Evolutionary conservation across 2,113 vertebrate species (phyloP).

Genomic region (Aplodontia rufa): DNA sequence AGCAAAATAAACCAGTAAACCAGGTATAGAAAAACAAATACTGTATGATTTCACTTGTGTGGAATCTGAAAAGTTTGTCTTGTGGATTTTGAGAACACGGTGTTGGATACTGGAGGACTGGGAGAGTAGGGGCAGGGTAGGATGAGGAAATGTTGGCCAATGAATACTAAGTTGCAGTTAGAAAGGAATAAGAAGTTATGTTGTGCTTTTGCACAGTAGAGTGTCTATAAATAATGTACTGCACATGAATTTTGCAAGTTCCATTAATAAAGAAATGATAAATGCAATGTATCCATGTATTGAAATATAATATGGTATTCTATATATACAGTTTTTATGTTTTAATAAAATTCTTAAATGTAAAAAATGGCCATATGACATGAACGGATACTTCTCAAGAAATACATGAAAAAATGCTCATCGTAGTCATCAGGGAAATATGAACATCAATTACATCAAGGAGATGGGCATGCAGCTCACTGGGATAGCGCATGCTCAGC

Average conservation of each 20-base stretch:
- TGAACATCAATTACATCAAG: background rate
- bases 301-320: background rate
- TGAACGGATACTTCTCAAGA: background rate
- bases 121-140: too few species aligned
- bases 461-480: too few species aligned
- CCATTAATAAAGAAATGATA: background rate
- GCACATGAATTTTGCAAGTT: background rate
- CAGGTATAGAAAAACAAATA: too few species aligned
- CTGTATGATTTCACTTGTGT: background rate
- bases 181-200: background rate
- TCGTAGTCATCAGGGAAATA: background rate
- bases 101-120: too few species aligned
- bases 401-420: background rate
- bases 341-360: background rate
- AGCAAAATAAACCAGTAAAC: background rate
- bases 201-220: background rate
- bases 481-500: background rate
- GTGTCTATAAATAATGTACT: background rate
- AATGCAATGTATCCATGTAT: background rate
- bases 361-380: background rate
- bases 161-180: background rate
- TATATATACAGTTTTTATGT: background rate
- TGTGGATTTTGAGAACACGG: too few species aligned
- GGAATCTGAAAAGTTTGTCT: too few species aligned
- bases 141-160: background rate